Percentiles rank a stretch among this genome's conserved stretches.
These are phyloP conservation scores for Neosilurus mollespiculum DNA, from an alignment of 2,797 vertebrate genomes.

Conservation along the genomic window DNA sequence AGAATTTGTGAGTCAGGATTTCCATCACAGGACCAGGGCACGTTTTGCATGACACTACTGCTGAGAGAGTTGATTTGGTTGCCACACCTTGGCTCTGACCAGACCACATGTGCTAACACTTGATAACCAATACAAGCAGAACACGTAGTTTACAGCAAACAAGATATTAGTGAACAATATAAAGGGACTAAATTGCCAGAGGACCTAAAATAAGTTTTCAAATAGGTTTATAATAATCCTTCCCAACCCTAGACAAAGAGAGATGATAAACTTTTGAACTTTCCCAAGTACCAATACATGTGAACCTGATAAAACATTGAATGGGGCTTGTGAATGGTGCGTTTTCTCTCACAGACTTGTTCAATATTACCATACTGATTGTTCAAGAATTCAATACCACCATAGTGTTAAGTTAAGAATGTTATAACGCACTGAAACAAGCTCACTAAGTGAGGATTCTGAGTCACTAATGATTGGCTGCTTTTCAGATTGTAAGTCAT, in stretches of 20 bases:
- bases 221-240: neutral
- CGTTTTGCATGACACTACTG: slow-evolving; percentile 16
- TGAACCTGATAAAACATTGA: neutral
- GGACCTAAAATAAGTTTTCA: neutral
- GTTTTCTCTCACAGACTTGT: neutral
- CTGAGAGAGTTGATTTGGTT: slow-evolving; percentile 20
- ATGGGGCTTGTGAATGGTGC: neutral
- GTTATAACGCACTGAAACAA: neutral
- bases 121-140: slow-evolving; percentile 6
- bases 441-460: neutral
- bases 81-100: slow-evolving; percentile 29
- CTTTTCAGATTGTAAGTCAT: neutral
- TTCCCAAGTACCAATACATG: neutral
- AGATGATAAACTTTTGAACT: too few relatives aligned
- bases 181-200: neutral
- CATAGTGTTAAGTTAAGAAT: neutral
- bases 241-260: neutral
- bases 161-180: neutral
- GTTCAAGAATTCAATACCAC: too few relatives aligned
- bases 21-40: neutral
- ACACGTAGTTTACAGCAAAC: neutral
- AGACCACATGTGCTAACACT: slow-evolving; percentile 10
- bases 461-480: neutral
- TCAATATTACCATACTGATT: too few relatives aligned
- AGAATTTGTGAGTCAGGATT: neutral